A percentile compares a stretch with the other conserved stretches of the same genome.
Evolutionary conservation across 2,888 invertebrate genomes (phyloP).

Genomic region (Mycogona germanica): DNA sequence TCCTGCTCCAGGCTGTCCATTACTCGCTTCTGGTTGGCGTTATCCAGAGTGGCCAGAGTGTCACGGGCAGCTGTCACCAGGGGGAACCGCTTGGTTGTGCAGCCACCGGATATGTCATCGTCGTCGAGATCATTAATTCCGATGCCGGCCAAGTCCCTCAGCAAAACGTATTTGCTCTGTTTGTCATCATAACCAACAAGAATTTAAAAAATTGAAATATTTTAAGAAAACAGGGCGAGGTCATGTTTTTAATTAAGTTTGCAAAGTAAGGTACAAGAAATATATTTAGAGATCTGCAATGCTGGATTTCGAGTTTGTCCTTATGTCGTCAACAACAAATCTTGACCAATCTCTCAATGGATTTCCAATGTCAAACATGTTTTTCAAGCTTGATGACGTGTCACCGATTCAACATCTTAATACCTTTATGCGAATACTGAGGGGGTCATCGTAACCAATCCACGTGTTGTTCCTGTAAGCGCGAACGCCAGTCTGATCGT

Average conservation of each 20-base stretch:
- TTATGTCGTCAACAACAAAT: too few relatives aligned
- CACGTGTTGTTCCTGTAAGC: conserved; percentile 57
- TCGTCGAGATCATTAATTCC: conserved; percentile 47
- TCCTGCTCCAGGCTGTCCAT: conserved; percentile 17
- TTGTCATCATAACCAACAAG: conserved; percentile 11
- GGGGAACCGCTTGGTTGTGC: conserved; percentile 24
- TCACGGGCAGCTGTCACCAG: conserved; percentile 27
- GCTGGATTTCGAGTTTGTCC: too few relatives aligned
- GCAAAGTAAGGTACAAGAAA: too few relatives aligned
- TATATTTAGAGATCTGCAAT: too few relatives aligned
- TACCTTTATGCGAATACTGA: conserved; percentile 56
- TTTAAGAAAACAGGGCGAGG: too few relatives aligned
- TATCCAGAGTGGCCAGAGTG: conserved; percentile 27
- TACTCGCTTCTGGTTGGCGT: conserved; percentile 15
- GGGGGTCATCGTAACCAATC: conserved; percentile 63
- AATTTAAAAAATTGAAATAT: neutral
- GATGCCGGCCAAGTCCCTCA: conserved; percentile 56
- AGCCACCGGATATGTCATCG: conserved; percentile 40
- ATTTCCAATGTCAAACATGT: too few relatives aligned
- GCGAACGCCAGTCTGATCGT: conserved; percentile 63
- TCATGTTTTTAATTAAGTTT: too few relatives aligned
- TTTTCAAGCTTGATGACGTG: too few relatives aligned
- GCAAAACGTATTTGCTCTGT: conserved; percentile 43
- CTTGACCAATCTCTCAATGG: too few relatives aligned
- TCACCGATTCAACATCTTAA: too few relatives aligned